Evolutionary conservation across 2,888 invertebrate species (phyloP).

Genomic region (Euspilapteryx auroguttella): DNA sequence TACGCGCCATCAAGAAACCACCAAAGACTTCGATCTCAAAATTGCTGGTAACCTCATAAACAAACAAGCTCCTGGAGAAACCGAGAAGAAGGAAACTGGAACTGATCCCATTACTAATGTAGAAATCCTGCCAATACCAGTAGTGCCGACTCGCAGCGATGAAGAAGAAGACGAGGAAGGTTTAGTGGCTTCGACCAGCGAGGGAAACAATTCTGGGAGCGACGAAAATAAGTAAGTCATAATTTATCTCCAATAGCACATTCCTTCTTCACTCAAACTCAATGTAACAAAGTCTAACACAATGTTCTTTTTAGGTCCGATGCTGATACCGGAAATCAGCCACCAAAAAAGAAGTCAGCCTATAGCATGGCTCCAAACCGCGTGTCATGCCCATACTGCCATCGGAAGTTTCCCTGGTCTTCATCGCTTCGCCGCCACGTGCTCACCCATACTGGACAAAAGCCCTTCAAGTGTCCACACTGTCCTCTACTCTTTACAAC

Average conservation of each 20-base stretch:
- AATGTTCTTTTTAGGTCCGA: constrained; percentile 60
- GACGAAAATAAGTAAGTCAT: constrained; percentile 73
- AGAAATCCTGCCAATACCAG: constrained; percentile 80
- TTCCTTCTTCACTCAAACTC: neutral
- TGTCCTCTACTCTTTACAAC: constrained; percentile 94
- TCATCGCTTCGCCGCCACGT: constrained; percentile 94
- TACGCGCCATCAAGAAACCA: constrained; percentile 41
- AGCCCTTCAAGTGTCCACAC: constrained; percentile 93
- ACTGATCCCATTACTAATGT: constrained; percentile 56
- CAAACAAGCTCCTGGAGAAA: constrained; percentile 30
- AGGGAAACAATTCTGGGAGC: constrained; percentile 81
- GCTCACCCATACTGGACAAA: constrained; percentile 93
- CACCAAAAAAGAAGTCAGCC: constrained; percentile 86
- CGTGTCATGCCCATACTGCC: constrained; percentile 91
- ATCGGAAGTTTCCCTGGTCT: constrained; percentile 95
- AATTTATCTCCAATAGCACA: neutral
- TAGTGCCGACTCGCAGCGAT: constrained; percentile 49
- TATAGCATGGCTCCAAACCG: constrained; percentile 94
- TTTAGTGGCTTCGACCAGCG: constrained; percentile 79
- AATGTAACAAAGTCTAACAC: neutral
- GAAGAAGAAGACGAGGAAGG: constrained; percentile 79
- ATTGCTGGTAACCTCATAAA: constrained; percentile 61
- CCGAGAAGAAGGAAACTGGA: constrained; percentile 45
- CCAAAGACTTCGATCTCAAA: constrained; percentile 55
- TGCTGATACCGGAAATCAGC: constrained; percentile 58